Base-by-base conservation (phyloP, 2,113 vertebrate species). In the Phrynocephalus versicolor region DNA sequence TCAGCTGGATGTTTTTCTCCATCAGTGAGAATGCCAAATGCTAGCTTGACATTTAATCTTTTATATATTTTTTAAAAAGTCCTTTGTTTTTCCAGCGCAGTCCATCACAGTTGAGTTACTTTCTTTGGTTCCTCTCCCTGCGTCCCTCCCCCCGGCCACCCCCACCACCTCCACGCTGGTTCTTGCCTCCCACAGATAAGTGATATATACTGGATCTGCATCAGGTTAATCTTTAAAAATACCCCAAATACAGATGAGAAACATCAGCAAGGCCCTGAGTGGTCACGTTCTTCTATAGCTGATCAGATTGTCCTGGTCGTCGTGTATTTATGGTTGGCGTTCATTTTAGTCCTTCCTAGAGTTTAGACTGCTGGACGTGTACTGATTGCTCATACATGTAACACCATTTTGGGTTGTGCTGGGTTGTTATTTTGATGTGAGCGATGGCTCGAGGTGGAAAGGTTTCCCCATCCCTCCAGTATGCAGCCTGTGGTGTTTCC, bases 1-100 rank as follows among this genome's bases (percentile, higher is more conserved):
- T 95, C 90, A 16, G 92, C 93, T 95, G 93, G 93, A 71, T 93
- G 78, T 93, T 95, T 93, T 93, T 92, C 90, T 94, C 87, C 51
- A 0, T 75, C 85, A 92, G 90, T 74, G 88, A 95, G 90, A 92
- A 94, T 82, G 91, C 90, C 94, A 93, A 95, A 93, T 94, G 93
- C 93, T 96, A 95, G 93, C 94, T 91, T 90, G 92, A 94, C 89
- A 90, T 94, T 96, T 94, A 93, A 94, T 96, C 94, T 94, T 95
- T 93, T 92, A 35, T 94, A 35, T 94, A 60, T 92, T 23, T 37
- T 82, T 33, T 21, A 67, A 45, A n/a, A 45, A 76, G 14, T 25
- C 14, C 73, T 57, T 67, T 77, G 73, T 77, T 95, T 91, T 90
- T 5, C 94, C 87, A 73, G 82, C 16, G 1, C 80, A 83, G 88